These are phyloP conservation scores for Talpa occidentalis DNA, from an alignment of 2,113 vertebrate genomes.

Conservation along the genomic window DNA sequence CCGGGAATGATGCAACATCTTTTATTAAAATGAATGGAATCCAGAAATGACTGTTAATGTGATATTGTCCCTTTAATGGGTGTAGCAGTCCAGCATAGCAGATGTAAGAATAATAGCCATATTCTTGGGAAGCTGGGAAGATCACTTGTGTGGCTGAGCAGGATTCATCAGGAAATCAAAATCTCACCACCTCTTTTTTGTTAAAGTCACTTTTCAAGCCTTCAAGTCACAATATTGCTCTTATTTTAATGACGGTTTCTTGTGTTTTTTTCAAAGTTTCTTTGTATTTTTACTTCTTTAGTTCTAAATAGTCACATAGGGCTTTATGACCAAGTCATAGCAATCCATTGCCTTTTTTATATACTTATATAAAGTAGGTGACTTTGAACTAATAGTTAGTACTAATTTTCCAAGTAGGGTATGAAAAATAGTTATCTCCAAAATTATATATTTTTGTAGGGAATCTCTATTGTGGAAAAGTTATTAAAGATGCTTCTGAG, in stretches of 20 bases:
- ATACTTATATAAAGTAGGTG: neutral
- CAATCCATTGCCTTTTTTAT: constrained; percentile 57
- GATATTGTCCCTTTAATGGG: constrained; percentile 19
- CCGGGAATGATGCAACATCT: constrained; percentile 61
- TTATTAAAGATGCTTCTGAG: constrained; percentile 14
- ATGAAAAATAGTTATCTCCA: neutral
- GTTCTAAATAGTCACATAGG: constrained; percentile 77
- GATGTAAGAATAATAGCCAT: neutral
- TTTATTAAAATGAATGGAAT: constrained; percentile 61
- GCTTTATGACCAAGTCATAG: constrained; percentile 36
- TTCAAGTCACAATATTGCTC: constrained; percentile 73
- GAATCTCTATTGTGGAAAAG: constrained; percentile 1
- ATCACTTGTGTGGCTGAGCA: neutral
- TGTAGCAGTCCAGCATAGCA: constrained; percentile 22
- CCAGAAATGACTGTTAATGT: constrained; percentile 49
- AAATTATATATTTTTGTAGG: constrained; percentile 4
- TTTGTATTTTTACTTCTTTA: constrained; percentile 76
- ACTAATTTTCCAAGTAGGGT: neutral
- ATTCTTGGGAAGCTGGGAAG: neutral
- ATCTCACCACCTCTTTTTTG: constrained; percentile 49
- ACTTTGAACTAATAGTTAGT: constrained; percentile 3
- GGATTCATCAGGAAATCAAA: constrained; percentile 48
- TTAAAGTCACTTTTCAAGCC: constrained; percentile 60
- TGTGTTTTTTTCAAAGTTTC: constrained; percentile 66
- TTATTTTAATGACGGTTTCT: constrained; percentile 68